Base-by-base conservation (phyloP, 1,140 invertebrate genomes). In the Euwallacea fornicatus region DNA sequence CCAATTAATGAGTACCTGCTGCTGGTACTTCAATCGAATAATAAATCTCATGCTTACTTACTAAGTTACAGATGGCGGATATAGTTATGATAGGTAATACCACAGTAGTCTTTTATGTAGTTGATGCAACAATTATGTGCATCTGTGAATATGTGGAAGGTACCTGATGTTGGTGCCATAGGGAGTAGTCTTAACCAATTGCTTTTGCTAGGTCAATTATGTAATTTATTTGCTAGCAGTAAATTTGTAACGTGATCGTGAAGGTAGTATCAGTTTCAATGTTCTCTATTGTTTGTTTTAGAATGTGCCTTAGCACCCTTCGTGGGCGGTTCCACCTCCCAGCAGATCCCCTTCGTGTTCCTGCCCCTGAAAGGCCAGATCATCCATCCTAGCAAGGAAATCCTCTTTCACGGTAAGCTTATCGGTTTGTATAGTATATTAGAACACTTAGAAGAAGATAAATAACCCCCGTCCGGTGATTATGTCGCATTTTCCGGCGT, bases 321-420 rank as follows among this genome's bases (percentile, higher is more conserved):
- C 79, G 87, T 92, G 7, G 89, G 89, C 59, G 89, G 87, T 62
- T 84, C 87, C 53, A 88, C 88, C n/a, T 85, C 88, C 54, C 92
- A 95, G 77, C 88, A 88, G 78, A 91, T 95, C 68, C 93, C 93
- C 11, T 93, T 93, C 78, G 90, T 95, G 11, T 93, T 91, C 82
- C 83, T 95, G 72, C 93, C 93, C 7, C 84, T 92, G 33, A 90
- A 90, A 76, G 92, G 91, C 15, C 92, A 95, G 81, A 92, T 95
- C 72, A 90, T 95, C 74, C 89, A 95, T 84, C 93, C 93, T 0
- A 91, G 91, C 69, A 90, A 90, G 73, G 91, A 94, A 83, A 93
- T 95, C 75, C 88, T 86, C 73, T 91, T 95, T 80, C 83, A 88
- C 82, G 91, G 93, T 94, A 83, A 86, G 85, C 4, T 33, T 33